Percentiles rank a stretch among this genome's conserved stretches.
Evolutionary conservation across 1,140 invertebrate genomes (phyloP).

Genomic region (Geopemphigus sp.): DNA sequence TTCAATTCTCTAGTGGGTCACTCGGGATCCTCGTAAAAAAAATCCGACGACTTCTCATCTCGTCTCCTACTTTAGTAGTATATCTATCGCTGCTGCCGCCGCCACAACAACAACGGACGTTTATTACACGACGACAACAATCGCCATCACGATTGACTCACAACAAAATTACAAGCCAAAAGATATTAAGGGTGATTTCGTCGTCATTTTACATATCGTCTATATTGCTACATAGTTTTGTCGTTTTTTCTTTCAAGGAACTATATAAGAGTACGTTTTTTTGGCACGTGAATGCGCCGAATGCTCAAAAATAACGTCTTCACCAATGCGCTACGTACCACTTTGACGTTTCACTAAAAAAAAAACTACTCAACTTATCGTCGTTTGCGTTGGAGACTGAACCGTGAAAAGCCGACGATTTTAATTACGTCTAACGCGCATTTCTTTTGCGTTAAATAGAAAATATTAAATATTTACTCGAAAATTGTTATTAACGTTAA

Average conservation of each 20-base stretch:
- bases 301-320: conserved; percentile 13
- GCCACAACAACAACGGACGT: not conserved
- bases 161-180: not conserved
- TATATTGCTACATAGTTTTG: not conserved
- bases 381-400: not conserved
- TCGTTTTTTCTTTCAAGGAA: not conserved
- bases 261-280: not conserved
- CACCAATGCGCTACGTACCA: not conserved
- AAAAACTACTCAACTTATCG: conserved; percentile 7
- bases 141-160: not conserved
- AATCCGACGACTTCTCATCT: not conserved
- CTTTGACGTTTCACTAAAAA: conserved; percentile 9
- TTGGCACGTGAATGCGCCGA: not conserved
- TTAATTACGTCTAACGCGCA: not conserved
- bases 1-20: conserved; percentile 36
- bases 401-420: not conserved
- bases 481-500: not conserved
- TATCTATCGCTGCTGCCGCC: too few relatives aligned
- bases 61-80: too few relatives aligned
- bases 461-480: not conserved
- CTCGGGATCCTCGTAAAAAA: conserved; percentile 14
- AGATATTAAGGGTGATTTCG: not conserved
- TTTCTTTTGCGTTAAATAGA: not conserved
- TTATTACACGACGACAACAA: not conserved
- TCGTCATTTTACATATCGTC: not conserved